Evolutionary conservation across 35 echinoderm and acorn worm species (phyloP).

Genomic region (Ophiothrix spiculata): DNA sequence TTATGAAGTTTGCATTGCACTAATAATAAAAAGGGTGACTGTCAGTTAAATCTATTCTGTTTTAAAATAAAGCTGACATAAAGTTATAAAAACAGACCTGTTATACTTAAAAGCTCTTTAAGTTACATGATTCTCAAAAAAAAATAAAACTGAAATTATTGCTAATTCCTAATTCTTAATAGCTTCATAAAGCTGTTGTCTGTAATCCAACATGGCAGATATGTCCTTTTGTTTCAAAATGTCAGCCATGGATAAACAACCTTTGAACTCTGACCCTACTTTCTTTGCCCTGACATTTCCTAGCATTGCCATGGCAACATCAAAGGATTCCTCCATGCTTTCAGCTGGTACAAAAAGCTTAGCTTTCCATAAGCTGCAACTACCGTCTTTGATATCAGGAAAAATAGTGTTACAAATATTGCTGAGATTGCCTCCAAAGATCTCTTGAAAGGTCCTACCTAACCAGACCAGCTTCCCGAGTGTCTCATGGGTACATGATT

Average conservation of each 20-base stretch:
- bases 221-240: slow-evolving; percentile 69
- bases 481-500: not conserved
- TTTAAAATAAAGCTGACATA: too few species aligned
- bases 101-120: too few species aligned
- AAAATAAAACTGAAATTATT: too few species aligned
- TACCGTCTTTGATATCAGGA: slow-evolving; percentile 20
- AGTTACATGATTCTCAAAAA: too few species aligned
- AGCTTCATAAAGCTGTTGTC: slow-evolving; percentile 33
- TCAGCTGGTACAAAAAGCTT: slow-evolving; percentile 61
- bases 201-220: slow-evolving; percentile 61
- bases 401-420: slow-evolving; percentile 7
- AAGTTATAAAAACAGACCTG: too few species aligned
- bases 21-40: too few species aligned
- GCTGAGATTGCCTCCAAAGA: slow-evolving; percentile 35
- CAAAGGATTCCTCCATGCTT: slow-evolving; percentile 75
- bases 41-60: too few species aligned
- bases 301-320: slow-evolving; percentile 34
- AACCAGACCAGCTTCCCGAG: slow-evolving; percentile 49
- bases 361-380: slow-evolving; percentile 71
- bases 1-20: too few species aligned
- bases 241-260: slow-evolving; percentile 76
- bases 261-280: not conserved
- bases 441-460: slow-evolving; percentile 32
- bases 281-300: not conserved
- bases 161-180: not conserved